Evolutionary conservation across 2,113 vertebrate species (phyloP).

Genomic region (Telmatochromis brichardi): DNA sequence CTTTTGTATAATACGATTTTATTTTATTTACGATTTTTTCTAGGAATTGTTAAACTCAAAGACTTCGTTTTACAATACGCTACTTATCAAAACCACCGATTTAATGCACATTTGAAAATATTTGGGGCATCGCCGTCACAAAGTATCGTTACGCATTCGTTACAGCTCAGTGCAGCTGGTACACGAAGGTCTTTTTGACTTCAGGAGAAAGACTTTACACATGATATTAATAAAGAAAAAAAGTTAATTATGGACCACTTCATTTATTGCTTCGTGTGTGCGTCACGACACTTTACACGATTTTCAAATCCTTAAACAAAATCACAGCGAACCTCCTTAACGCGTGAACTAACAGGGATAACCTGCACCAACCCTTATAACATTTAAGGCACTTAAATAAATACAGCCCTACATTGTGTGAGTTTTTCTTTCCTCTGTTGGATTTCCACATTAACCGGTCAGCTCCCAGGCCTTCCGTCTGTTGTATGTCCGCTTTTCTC

Average conservation of each 20-base stretch:
- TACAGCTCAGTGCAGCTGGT: neutral
- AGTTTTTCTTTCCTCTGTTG: neutral
- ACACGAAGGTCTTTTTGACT: neutral
- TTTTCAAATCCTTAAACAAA: neutral
- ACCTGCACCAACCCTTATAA: neutral
- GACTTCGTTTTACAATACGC: neutral
- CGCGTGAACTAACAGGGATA: neutral
- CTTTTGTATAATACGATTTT: neutral
- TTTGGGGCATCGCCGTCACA: neutral
- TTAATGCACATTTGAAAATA: neutral
- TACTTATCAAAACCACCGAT: neutral
- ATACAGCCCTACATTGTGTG: neutral
- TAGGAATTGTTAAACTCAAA: neutral
- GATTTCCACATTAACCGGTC: neutral
- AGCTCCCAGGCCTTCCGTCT: slow-evolving; percentile 5
- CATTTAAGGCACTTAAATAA: neutral
- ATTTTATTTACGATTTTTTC: neutral
- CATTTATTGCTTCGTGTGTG: neutral
- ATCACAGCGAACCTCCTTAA: neutral
- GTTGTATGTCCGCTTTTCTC: slow-evolving; percentile 5
- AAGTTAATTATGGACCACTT: neutral
- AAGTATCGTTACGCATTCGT: neutral
- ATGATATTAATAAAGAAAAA: neutral
- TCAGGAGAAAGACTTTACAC: neutral
- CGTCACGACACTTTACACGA: neutral